phyloP scores from a whole-genome alignment of 2,888 invertebrate genomes.

The Polydrusus pterygomalis region DNA sequence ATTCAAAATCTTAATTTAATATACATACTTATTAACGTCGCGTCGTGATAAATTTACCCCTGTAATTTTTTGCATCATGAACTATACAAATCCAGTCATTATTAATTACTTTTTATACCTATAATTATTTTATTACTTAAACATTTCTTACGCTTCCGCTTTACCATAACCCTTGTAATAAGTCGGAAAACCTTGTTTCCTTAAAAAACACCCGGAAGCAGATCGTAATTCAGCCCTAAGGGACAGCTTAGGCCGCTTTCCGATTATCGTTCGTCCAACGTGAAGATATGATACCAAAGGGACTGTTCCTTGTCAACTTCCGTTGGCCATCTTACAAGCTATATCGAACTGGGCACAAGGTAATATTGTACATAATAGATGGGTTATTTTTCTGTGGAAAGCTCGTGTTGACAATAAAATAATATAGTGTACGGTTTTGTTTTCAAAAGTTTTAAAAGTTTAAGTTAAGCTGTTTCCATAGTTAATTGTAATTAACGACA shows the following conservation, averaged over 20 bases:
- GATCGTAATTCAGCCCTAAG: slow-evolving; percentile 22
- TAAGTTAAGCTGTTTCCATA: too few relatives aligned
- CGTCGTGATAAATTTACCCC: too few relatives aligned
- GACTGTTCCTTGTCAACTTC: slow-evolving; percentile 33
- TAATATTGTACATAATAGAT: slow-evolving; percentile 30
- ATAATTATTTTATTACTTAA: too few relatives aligned
- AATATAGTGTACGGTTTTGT: slow-evolving; percentile 9
- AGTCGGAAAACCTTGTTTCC: neutral
- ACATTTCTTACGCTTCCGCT: too few relatives aligned
- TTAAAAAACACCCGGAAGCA: slow-evolving; percentile 19
- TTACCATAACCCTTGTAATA: neutral
- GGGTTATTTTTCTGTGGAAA: slow-evolving; percentile 21
- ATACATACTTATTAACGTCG: too few relatives aligned
- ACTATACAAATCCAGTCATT: too few relatives aligned
- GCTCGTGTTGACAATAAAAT: slow-evolving; percentile 15
- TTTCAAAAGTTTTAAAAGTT: neutral
- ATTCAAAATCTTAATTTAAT: too few relatives aligned
- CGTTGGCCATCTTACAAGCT: slow-evolving; percentile 25
- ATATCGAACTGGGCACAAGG: slow-evolving; percentile 20
- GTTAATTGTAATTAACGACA: too few relatives aligned
- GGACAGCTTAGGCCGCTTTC: slow-evolving; percentile 36
- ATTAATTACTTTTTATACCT: too few relatives aligned
- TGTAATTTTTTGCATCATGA: too few relatives aligned
- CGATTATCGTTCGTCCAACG: slow-evolving; percentile 34
- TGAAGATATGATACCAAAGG: slow-evolving; percentile 34